Conservation (phyloP, 2,113 vertebrate genomes). For the Myiopsitta monachus region DNA sequence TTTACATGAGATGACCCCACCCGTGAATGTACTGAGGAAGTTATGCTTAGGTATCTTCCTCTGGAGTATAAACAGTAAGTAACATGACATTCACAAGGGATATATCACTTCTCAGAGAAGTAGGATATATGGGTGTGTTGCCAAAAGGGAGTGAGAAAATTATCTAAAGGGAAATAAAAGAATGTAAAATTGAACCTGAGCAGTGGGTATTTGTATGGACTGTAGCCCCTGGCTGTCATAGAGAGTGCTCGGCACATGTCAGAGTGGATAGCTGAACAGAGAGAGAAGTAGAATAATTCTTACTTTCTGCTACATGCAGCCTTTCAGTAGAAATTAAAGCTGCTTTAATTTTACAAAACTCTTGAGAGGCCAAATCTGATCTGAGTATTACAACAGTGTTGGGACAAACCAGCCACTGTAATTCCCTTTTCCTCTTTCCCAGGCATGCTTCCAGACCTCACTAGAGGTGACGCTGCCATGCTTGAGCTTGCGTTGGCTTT, state of each 20-base stretch:
- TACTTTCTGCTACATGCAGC: background rate
- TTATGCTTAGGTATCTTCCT: background rate
- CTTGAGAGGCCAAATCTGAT: background rate
- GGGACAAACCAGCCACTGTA: background rate
- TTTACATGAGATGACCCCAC: background rate
- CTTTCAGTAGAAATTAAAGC: background rate
- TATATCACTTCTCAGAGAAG: background rate
- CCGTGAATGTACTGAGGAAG: background rate
- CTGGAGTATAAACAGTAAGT: background rate
- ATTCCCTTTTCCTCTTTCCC: background rate
- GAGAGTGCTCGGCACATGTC: rapidly evolving
- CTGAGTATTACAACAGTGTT: background rate
- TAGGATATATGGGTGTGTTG: rapidly evolving
- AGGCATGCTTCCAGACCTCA: background rate
- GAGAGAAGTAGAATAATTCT: background rate
- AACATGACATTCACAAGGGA: background rate
- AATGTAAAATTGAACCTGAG: background rate
- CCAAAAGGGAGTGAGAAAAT: background rate
- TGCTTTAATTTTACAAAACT: background rate
- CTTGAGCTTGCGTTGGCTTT: background rate
- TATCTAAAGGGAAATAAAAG: background rate
- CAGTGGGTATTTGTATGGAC: background rate
- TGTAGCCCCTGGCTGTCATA: background rate
- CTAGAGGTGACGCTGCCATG: background rate
- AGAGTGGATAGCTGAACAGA: background rate